Base-by-base conservation (phyloP, 2,797 vertebrate genomes). In the Gallirallus australis region DNA sequence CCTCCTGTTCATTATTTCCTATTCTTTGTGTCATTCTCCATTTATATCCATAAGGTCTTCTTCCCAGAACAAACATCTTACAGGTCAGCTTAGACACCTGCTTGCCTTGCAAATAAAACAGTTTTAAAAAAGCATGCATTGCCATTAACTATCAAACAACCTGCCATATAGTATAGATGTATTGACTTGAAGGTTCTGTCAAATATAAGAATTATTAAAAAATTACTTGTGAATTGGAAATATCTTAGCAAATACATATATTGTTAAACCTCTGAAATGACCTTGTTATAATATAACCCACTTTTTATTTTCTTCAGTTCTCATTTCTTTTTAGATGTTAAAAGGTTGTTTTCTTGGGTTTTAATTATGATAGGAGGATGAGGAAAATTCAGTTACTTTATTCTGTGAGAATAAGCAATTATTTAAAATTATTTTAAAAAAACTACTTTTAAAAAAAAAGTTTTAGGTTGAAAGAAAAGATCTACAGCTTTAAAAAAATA, bases 41-140 rank as follows among this genome's bases (percentile, higher is more conserved):
- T 28, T 75, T 78, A 45, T 15, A 85, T 33, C 21, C 24, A 53
- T 16, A 28, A 37, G 10, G 12, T 39, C 18, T 61, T 87, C 65
- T 47, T 78, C 60, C n/a, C 31, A 60, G 39, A 85, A 57, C 6
- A 77, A 90, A 53, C 0, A 3, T 61, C 25, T 72, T 52, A 52
- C 64, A 89, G 47, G 39, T 91, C 82, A 66, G 13, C 54, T 57
- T 76, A 31, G 31, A 86, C 25, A 52, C 31, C 23, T 63, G 30
- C 28, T 91, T 64, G 16, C 50, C 45, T 76, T 90, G 52, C 23
- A 94, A 91, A 89, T 73, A 59, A 53, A 82, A 59, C 7, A 12
- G 18, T 56, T 81, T 75, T 28, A 2, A 64, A 78, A 60, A 91
- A 66, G 15, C n/a, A 37, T 7, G 15, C 7, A 25, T 3, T 57